Evolutionary conservation across 2,113 vertebrate genomes (phyloP), one percentile per base, ranked within the genome.

Genomic region (Potamarius usumacintae): DNA sequence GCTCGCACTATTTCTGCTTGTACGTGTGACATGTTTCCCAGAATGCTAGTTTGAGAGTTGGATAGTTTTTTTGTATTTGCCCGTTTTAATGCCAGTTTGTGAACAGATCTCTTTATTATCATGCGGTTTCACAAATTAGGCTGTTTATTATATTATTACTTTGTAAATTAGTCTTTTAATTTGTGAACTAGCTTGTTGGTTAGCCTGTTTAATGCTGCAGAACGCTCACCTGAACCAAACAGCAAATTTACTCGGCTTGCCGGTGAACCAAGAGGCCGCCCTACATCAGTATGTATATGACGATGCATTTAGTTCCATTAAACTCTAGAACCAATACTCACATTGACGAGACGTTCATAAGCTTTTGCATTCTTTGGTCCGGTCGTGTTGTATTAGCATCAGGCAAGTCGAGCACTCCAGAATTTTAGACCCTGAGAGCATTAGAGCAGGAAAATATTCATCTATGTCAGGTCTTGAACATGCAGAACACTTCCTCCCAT

Each of bases 401-500:
- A 5, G 18, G 11, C 18, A 74, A 20, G 18, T 74, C 42, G 1
- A 48, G 18, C 34, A 11, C 20, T 10, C 42, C 18, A 76, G 42
- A 1, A 14, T 50, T 52, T 77, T 53, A 5, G 5, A 48, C 57
- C n/a, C 25, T 63, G 42, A 58, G 4, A 53, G 69, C 3, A 17
- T 22, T 6, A 53, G 22, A 27, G 11, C 42, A 76, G 57, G 72
- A 83, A 69, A 83, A 83, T 53, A 55, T 67, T 42, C 53, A 65
- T 42, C 55, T 25, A 22, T 20, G 25, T 81, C 53, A 30, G 4
- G 15, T 60, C 48, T 34, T 84, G 52, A 67, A 42, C 63, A 52
- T 63, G 65, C 7, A 10, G 48, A 62, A 71, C 60, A 25, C 85
- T 85, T 85, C 84, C 87, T 83, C 20, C 20, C 27, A 74, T 87